phyloP scores from a whole-genome alignment of 1,140 invertebrate genomes.

The Hesperophylax magnus region DNA sequence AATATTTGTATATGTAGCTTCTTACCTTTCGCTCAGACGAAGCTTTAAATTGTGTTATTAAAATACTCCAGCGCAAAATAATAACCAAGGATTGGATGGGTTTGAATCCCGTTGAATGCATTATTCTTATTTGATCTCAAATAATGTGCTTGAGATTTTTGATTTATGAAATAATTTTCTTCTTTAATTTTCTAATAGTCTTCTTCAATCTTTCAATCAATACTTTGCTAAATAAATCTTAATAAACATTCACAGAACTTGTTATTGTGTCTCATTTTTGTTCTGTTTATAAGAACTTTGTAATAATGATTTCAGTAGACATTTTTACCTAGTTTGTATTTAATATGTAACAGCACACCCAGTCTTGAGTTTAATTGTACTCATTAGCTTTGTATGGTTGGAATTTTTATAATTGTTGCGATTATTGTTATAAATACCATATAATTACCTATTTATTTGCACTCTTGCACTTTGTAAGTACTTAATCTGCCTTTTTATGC shows the following conservation, averaged over 20 bases:
- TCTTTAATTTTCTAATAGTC: too few relatives aligned
- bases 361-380: background rate
- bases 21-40: background rate
- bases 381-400: conserved; percentile 19
- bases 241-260: too few relatives aligned
- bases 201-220: too few relatives aligned
- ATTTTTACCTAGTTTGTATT: conserved; percentile 69
- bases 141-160: too few relatives aligned
- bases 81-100: too few relatives aligned
- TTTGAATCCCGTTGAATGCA: background rate
- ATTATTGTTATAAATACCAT: too few relatives aligned
- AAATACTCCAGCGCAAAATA: background rate
- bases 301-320: conserved; percentile 57
- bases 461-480: conserved; percentile 55
- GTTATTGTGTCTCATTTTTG: too few relatives aligned
- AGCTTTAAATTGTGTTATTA: conserved; percentile 21
- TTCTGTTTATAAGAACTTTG: too few relatives aligned
- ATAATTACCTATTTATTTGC: conserved; percentile 27
- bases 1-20: conserved; percentile 36
- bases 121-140: background rate
- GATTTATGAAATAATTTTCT: too few relatives aligned
- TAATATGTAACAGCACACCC: conserved; percentile 59
- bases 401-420: background rate
- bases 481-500: conserved; percentile 63
- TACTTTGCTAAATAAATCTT: too few relatives aligned